These are phyloP conservation scores for Alentia gelatinosa DNA, from an alignment of 2,888 invertebrate species.

Conservation along the genomic window DNA sequence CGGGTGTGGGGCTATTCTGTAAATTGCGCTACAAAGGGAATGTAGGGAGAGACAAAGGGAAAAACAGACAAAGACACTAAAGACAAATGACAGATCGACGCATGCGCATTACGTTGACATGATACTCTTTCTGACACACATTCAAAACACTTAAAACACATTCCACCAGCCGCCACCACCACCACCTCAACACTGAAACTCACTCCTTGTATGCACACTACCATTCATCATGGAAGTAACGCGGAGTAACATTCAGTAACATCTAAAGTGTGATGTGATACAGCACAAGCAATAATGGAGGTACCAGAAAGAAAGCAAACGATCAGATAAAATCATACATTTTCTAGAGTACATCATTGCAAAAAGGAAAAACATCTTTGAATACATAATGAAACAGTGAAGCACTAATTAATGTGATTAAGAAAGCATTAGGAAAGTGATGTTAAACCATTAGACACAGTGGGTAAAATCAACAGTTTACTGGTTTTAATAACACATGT, in stretches of 20 bases:
- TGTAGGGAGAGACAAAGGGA: not conserved
- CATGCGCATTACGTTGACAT: slow-evolving; percentile 1
- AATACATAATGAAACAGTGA: not conserved
- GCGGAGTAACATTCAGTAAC: not conserved
- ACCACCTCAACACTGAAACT: not conserved
- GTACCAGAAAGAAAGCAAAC: not conserved
- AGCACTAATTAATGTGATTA: no score
- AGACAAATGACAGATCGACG: not conserved
- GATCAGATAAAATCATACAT: no score
- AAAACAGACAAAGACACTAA: slow-evolving; percentile 4
- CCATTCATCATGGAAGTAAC: not conserved
- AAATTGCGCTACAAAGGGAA: not conserved
- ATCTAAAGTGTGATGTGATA: not conserved
- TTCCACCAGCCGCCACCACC: not conserved
- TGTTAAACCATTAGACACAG: no score
- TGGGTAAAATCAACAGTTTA: no score
- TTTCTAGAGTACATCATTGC: not conserved
- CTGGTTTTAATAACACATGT: no score
- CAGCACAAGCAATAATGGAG: not conserved
- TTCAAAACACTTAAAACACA: not conserved
- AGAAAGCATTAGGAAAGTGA: no score
- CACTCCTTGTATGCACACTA: not conserved
- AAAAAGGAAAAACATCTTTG: not conserved
- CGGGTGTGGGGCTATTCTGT: not conserved
- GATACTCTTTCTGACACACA: not conserved